Evolutionary conservation across 2,797 vertebrate genomes (phyloP), one percentile per base, ranked within the genome.

Genomic region (Hydrophis major): DNA sequence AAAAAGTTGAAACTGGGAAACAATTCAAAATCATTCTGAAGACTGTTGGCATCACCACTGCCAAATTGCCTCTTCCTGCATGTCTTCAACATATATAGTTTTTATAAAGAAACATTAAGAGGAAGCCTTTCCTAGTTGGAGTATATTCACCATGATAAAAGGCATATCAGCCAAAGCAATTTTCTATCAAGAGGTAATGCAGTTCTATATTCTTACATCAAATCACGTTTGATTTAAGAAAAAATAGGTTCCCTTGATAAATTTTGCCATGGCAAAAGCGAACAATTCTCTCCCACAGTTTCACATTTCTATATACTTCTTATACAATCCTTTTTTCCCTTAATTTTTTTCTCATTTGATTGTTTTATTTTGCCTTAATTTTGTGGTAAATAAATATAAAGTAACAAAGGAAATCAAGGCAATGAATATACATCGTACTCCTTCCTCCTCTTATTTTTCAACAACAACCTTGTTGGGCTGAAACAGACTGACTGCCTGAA

Each of bases 21-120:
- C n/a, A 55, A 91, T 93, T 66, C 93, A 95, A 89, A 89, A 2
- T 55, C 14, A 1, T 83, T 94, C 61, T 87, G 89, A 95, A 94
- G 86, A 0, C 78, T 94, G 83, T 87, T 90, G 1, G 2, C 42
- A 93, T 4, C 94, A 88, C 88, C 74, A 55, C 0, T 83, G 50
- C 86, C 93, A 89, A 12, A 69, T 63, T 0, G 42, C 47, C 86
- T 89, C 1, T 0, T 56, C 86, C 94, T 90, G 91, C 57, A 14
- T 37, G 56, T n/a, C 32, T 59, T 90, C 86, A 87, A 37, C 61
- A 83, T 90, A 87, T 16, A 4, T 13, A 59, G n/a, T 89, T 78
- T 63, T 11, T 11, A 25, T 87, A 90, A 88, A 90, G 3, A 10
- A 28, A 61, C 25, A 4, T 4, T 37, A 90, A 0, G 12, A 92